phyloP scores from a whole-genome alignment of 2,888 invertebrate genomes.

The Drosophila pseudotakahashii region DNA sequence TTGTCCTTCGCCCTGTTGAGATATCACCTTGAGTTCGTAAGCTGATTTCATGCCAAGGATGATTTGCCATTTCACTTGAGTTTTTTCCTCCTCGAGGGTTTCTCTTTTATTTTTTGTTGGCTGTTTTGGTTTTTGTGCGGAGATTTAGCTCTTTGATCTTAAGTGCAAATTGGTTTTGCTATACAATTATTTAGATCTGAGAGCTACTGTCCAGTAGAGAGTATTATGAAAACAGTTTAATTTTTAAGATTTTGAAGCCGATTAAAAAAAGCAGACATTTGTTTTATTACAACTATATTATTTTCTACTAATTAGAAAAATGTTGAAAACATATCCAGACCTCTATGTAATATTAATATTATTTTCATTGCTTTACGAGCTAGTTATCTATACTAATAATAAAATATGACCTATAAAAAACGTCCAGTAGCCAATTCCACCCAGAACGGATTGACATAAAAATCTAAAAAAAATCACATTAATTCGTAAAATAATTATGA shows the following conservation, averaged over 20 bases:
- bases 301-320: not conserved
- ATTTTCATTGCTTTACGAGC: too few relatives aligned
- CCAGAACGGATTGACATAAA: too few relatives aligned
- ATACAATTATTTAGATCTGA: conserved; percentile 6
- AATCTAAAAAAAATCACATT: too few relatives aligned
- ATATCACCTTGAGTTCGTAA: conserved; percentile 69
- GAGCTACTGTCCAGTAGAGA: not conserved
- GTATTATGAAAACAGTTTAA: not conserved
- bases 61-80: conserved; percentile 60
- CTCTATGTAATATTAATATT: too few relatives aligned
- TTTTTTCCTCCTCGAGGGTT: conserved; percentile 11
- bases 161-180: conserved; percentile 63
- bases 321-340: not conserved
- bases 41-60: conserved; percentile 75
- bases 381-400: too few relatives aligned
- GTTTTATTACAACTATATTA: not conserved
- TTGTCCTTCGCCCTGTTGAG: conserved; percentile 33
- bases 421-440: too few relatives aligned
- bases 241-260: not conserved
- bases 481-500: too few relatives aligned
- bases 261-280: not conserved
- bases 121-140: conserved; percentile 32
- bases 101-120: conserved; percentile 1
- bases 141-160: conserved; percentile 46
- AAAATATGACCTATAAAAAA: too few relatives aligned